Evolutionary conservation across 2,113 vertebrate species (phyloP), one percentile per base, ranked within the genome.

Genomic region (Pipa parva): DNA sequence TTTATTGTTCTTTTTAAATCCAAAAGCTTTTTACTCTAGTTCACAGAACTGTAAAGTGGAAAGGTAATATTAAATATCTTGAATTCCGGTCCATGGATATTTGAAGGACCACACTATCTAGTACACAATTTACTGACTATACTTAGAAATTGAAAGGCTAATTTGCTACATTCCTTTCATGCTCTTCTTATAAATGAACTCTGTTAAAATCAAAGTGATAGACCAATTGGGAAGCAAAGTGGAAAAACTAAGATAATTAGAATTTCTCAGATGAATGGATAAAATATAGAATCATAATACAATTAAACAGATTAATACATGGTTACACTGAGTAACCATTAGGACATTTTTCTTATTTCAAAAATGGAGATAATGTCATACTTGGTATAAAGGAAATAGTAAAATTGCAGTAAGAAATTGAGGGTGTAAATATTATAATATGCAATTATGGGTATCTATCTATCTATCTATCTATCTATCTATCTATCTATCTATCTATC

Each of bases 251-350:
- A 72, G 74, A 83, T 74, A 88, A 90, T 90, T 86, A 82, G 76
- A 56, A 15, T 72, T 74, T 60, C 71, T 68, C 71, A 73, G 76
- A 76, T 80, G 75, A 75, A 71, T 73, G 75, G 80, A 80, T 78
- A 72, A 79, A 87, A 88, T 82, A 83, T 80, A 86, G 84, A 74
- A 81, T 10, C 11, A 11, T 76, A 77, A 79, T 63, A 72, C 88
- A 87, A 90, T 89, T 88, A 83, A 75, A 74, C 83, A 74, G 79
- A 85, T 89, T 85, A 85, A 83, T 80, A 75, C 72, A 59, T 69
- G 59, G 55, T 63, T 49, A 75, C 75, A 81, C 63, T 68, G 72
- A 73, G 63, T 72, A 63, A 29, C 48, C 26, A 63, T 49, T 63
- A 50, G n/a, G n/a, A n/a, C n/a, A n/a, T n/a, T n/a, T n/a, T n/a